Evolutionary conservation across 2,797 vertebrate species (phyloP).

Genomic region (Denticeps clupeoides): DNA sequence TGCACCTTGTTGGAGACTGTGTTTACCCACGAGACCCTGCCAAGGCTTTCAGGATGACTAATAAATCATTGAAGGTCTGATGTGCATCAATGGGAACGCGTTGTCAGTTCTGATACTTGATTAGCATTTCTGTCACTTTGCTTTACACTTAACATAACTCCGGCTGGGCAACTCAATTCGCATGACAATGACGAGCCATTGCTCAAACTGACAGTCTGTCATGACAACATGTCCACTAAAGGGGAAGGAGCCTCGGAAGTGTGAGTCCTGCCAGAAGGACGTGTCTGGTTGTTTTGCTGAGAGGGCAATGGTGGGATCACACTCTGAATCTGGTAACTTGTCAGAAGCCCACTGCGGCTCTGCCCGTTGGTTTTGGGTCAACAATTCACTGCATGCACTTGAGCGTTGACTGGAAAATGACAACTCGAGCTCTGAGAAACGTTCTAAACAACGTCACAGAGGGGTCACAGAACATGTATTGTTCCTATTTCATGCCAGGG

Average conservation of each 20-base stretch:
- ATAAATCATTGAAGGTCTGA: slow-evolving; percentile 50
- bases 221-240: slow-evolving; percentile 31
- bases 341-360: slow-evolving; percentile 13
- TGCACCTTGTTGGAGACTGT: slow-evolving; percentile 38
- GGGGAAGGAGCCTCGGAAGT: slow-evolving; percentile 33
- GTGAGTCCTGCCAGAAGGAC: slow-evolving; percentile 24
- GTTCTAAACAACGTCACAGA: too few species aligned
- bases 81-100: slow-evolving; percentile 40
- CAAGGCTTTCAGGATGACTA: slow-evolving; percentile 44
- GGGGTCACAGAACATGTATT: too few species aligned
- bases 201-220: slow-evolving; percentile 46
- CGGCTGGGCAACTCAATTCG: slow-evolving; percentile 55
- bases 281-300: not conserved
- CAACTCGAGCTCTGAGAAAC: too few species aligned
- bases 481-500: too few species aligned
- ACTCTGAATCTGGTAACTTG: slow-evolving; percentile 13
- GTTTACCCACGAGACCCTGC: slow-evolving; percentile 48
- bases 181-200: slow-evolving; percentile 44
- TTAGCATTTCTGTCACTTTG: slow-evolving; percentile 55
- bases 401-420: too few species aligned
- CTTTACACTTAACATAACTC: slow-evolving; percentile 62
- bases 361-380: slow-evolving; percentile 1
- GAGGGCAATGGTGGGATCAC: slow-evolving; percentile 6
- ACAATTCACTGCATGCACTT: too few species aligned
- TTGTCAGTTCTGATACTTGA: slow-evolving; percentile 58